A percentile compares a stretch with the other conserved stretches of the same genome.
Evolutionary conservation across 53 echinoderm and acorn worm genomes (phyloP).

Genomic region (Luidia sarsii): DNA sequence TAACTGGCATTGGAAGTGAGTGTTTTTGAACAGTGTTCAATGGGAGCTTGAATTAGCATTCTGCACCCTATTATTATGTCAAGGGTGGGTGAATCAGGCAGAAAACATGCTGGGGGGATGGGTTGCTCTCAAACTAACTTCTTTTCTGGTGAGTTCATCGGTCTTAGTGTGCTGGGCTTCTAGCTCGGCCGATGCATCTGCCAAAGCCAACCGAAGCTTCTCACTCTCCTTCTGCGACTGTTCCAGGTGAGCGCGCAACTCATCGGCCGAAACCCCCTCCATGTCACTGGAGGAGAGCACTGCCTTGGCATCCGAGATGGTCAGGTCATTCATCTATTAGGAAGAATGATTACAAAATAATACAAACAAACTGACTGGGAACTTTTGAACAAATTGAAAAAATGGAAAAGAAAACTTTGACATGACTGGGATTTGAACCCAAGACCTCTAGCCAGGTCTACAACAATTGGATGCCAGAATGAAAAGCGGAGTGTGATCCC

Average conservation of each 20-base stretch:
- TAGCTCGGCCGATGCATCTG: constrained; percentile 63
- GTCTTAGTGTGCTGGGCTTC: constrained; percentile 46
- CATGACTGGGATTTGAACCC: not conserved
- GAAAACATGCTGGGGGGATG: no score
- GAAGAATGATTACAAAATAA: no score
- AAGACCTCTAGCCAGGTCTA: not conserved
- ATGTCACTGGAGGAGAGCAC: constrained; percentile 47
- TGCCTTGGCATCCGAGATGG: constrained; percentile 80
- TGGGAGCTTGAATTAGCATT: no score
- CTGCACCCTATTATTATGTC: no score
- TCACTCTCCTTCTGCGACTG: constrained; percentile 62
- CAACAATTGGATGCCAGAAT: not conserved
- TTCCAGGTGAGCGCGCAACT: constrained; percentile 53
- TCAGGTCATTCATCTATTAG: constrained; percentile 77
- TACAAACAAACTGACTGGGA: no score
- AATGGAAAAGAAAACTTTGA: no score
- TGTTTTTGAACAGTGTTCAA: no score
- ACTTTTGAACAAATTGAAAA: no score
- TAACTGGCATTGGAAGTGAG: no score
- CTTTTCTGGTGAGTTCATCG: constrained; percentile 60
- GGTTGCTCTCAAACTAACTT: no score
- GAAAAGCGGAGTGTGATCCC: no score
- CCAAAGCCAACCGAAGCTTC: constrained; percentile 59
- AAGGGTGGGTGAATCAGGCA: no score
- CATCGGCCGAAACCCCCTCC: constrained; percentile 28